These are phyloP conservation scores for Cylas formicarius DNA, from an alignment of 1,140 invertebrate species.

Conservation along the genomic window DNA sequence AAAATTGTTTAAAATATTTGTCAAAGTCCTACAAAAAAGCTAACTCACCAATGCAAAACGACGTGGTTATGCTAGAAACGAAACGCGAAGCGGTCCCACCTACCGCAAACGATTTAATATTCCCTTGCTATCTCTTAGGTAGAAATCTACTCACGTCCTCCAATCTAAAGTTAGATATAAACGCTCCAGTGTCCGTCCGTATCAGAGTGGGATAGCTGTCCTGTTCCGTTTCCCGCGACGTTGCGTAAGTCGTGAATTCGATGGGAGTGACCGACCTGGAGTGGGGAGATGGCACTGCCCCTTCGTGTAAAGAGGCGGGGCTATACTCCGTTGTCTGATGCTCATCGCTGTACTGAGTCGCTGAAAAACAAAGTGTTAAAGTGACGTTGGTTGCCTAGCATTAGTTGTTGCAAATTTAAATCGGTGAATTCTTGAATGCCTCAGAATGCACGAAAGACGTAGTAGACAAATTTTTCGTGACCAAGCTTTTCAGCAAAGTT, in stretches of 20 bases:
- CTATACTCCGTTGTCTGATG: constrained; percentile 35
- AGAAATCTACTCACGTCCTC: constrained; percentile 36
- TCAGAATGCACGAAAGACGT: too few relatives aligned
- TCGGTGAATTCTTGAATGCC: too few relatives aligned
- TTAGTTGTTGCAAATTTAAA: constrained; percentile 28
- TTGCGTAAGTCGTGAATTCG: constrained; percentile 33
- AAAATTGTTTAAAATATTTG: too few relatives aligned
- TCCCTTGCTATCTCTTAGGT: too few relatives aligned
- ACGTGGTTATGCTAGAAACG: too few relatives aligned
- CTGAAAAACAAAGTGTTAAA: constrained; percentile 22
- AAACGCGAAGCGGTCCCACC: too few relatives aligned
- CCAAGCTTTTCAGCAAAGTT: too few relatives aligned
- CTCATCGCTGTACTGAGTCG: constrained; percentile 26
- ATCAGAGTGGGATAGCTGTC: constrained; percentile 29
- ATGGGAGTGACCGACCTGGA: constrained; percentile 36
- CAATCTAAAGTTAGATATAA: constrained; percentile 25
- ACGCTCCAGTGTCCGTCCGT: constrained; percentile 29
- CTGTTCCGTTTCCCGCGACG: constrained; percentile 23
- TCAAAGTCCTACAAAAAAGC: too few relatives aligned
- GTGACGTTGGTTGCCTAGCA: too few relatives aligned
- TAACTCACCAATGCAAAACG: too few relatives aligned
- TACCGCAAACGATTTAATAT: too few relatives aligned
- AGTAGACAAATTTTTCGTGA: too few relatives aligned
- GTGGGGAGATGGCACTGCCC: constrained; percentile 37
- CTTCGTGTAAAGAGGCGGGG: constrained; percentile 38